A percentile compares a stretch with the other conserved stretches of the same genome.
phyloP scores from a whole-genome alignment of 2,888 invertebrate species.

The Synanthedon formicaeformis region DNA sequence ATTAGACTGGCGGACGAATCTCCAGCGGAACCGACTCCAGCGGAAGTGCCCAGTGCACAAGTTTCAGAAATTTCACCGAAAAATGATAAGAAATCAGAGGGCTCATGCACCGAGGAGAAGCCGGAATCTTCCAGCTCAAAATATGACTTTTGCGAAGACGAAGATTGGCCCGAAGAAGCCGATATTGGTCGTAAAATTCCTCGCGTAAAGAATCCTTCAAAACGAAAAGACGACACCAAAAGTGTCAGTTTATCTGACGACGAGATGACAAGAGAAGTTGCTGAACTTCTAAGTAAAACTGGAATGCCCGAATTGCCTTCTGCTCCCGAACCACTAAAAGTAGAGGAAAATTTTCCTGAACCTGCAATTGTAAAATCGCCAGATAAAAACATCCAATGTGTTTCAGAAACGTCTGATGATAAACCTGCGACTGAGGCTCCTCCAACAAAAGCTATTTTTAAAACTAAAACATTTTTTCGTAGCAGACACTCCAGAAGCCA shows the following conservation, averaged over 20 bases:
- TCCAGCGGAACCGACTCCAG: slow-evolving; percentile 46
- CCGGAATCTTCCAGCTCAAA: slow-evolving; percentile 71
- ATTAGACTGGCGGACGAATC: slow-evolving; percentile 44
- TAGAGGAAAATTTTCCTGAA: slow-evolving; percentile 72
- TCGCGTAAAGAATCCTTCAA: slow-evolving; percentile 61
- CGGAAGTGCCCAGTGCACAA: slow-evolving; percentile 37
- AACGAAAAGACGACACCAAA: slow-evolving; percentile 49
- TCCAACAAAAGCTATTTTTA: slow-evolving; percentile 61
- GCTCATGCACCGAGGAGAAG: slow-evolving; percentile 32
- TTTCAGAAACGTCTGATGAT: slow-evolving; percentile 21
- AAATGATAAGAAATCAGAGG: slow-evolving; percentile 31
- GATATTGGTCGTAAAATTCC: slow-evolving; percentile 75
- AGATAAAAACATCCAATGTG: slow-evolving; percentile 43
- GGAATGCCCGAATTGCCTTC: slow-evolving; percentile 69
- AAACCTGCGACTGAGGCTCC: slow-evolving; percentile 24
- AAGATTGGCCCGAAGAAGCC: slow-evolving; percentile 69
- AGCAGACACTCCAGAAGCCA: slow-evolving; percentile 66
- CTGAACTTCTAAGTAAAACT: slow-evolving; percentile 73
- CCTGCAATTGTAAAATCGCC: slow-evolving; percentile 59
- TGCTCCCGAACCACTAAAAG: slow-evolving; percentile 59
- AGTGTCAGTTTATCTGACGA: slow-evolving; percentile 54
- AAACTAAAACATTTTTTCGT: slow-evolving; percentile 68
- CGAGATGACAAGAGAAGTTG: slow-evolving; percentile 69
- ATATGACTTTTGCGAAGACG: slow-evolving; percentile 84
- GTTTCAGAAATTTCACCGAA: slow-evolving; percentile 21